These are phyloP conservation scores for Melanostigma gelatinosum DNA, from an alignment of 2,113 vertebrate genomes.

Conservation along the genomic window DNA sequence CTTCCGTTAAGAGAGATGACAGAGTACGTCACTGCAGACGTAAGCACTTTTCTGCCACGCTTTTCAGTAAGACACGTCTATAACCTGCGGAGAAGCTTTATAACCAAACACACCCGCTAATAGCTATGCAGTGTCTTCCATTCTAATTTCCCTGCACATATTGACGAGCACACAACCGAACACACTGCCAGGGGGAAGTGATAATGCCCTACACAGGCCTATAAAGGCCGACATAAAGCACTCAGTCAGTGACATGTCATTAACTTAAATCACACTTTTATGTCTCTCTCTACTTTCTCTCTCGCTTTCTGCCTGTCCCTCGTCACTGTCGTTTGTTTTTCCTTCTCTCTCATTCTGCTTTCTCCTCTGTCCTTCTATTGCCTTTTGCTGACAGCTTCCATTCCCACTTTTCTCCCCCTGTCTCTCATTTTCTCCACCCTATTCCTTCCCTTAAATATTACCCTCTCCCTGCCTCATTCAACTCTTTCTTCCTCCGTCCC, in stretches of 20 bases:
- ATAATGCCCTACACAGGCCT: constrained; percentile 65
- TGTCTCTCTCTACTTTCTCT: constrained; percentile 66
- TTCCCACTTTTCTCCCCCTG: constrained; percentile 36
- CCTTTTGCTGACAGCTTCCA: constrained; percentile 57
- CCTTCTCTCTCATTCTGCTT: constrained; percentile 31
- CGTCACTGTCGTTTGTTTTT: constrained; percentile 37
- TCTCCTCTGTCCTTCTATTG: constrained; percentile 51
- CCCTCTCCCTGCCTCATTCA: constrained; percentile 32
- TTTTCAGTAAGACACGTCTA: constrained; percentile 21
- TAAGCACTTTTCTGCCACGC: background rate
- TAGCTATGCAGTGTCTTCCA: constrained; percentile 27
- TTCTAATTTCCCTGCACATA: constrained; percentile 15
- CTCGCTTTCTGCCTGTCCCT: constrained; percentile 48
- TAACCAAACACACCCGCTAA: constrained; percentile 35
- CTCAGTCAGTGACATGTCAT: constrained; percentile 76
- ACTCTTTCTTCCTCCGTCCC: constrained; percentile 30
- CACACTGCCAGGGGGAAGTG: constrained; percentile 54
- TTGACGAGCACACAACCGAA: constrained; percentile 39
- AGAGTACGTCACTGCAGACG: constrained; percentile 17
- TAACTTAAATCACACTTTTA: constrained; percentile 82
- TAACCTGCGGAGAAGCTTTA: constrained; percentile 14
- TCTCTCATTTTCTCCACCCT: constrained; percentile 42
- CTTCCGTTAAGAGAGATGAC: constrained; percentile 13
- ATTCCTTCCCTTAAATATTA: constrained; percentile 55
- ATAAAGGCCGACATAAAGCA: constrained; percentile 76